Conservation (phyloP, 2,888 invertebrate species). For the Drosophila bunnanda region DNA sequence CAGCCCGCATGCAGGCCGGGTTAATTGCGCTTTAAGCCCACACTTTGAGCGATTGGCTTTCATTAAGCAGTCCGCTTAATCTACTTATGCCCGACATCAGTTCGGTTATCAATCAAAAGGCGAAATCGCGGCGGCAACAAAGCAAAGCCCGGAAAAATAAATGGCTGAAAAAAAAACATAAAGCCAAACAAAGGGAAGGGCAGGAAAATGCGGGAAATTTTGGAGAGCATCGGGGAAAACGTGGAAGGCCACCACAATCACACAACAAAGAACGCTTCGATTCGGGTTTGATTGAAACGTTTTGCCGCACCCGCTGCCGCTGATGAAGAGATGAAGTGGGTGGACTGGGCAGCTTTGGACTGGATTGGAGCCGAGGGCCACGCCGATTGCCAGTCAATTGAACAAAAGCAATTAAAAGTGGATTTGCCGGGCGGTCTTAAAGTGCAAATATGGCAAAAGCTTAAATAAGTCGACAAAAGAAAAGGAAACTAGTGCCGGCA, state of each 20-base stretch:
- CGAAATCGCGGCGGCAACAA: conserved; percentile 54
- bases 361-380: conserved; percentile 10
- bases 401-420: conserved; percentile 83
- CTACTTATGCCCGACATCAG: conserved; percentile 65
- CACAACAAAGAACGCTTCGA: conserved; percentile 56
- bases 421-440: conserved; percentile 76
- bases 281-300: conserved; percentile 66
- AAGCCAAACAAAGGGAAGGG: conserved; percentile 23
- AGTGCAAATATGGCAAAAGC: conserved; percentile 69
- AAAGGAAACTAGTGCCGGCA: conserved; percentile 14
- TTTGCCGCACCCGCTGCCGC: conserved; percentile 19
- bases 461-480: conserved; percentile 65
- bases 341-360: conserved; percentile 1
- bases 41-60: conserved; percentile 73
- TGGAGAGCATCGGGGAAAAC: not conserved
- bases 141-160: conserved; percentile 46
- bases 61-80: conserved; percentile 71
- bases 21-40: conserved; percentile 52
- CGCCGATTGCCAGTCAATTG: conserved; percentile 79
- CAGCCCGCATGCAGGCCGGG: conserved; percentile 26
- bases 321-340: conserved; percentile 46
- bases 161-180: conserved; percentile 22
- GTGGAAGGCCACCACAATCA: conserved; percentile 29
- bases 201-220: conserved; percentile 10
- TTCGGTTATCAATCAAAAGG: conserved; percentile 73